Percentiles rank a stretch among this genome's conserved stretches.
Evolutionary conservation across 2,797 vertebrate species (phyloP).

Genomic region (Thripadectes ignobilis): DNA sequence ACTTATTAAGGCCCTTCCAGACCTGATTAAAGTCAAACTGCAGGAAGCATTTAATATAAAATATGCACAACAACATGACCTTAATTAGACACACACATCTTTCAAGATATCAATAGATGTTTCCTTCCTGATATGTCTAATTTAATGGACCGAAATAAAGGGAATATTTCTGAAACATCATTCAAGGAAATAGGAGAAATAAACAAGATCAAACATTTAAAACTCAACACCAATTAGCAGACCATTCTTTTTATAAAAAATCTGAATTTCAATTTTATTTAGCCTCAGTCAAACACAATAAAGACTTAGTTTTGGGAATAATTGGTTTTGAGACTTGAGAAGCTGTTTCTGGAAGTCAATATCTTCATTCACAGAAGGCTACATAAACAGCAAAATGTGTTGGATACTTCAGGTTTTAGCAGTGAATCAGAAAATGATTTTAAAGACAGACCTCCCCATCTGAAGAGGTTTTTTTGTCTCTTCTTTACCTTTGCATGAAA

Average conservation of each 20-base stretch:
- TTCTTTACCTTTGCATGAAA: neutral
- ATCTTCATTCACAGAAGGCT: neutral
- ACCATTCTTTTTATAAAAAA: slow-evolving; percentile 52
- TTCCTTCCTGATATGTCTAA: slow-evolving; percentile 72
- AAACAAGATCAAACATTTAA: slow-evolving; percentile 72
- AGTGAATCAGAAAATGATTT: neutral
- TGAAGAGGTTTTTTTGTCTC: neutral
- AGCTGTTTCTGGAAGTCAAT: neutral
- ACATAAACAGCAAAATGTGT: neutral
- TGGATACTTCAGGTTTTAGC: neutral
- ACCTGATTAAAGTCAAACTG: slow-evolving; percentile 55
- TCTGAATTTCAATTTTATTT: slow-evolving; percentile 58
- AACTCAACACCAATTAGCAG: slow-evolving; percentile 67
- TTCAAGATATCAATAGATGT: slow-evolving; percentile 75
- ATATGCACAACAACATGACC: slow-evolving; percentile 53
- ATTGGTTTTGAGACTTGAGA: neutral
- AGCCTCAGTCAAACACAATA: slow-evolving; percentile 11
- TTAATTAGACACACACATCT: slow-evolving; percentile 70
- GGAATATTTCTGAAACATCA: slow-evolving; percentile 55
- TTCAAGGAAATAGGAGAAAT: slow-evolving; percentile 63
- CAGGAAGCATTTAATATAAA: slow-evolving; percentile 53
- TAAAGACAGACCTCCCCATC: neutral
- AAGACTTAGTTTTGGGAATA: neutral
- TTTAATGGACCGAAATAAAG: slow-evolving; percentile 70
- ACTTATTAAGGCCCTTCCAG: slow-evolving; percentile 48